Evolutionary conservation across 2,888 invertebrate species (phyloP).

Genomic region (Pardosa pseudoannulata): DNA sequence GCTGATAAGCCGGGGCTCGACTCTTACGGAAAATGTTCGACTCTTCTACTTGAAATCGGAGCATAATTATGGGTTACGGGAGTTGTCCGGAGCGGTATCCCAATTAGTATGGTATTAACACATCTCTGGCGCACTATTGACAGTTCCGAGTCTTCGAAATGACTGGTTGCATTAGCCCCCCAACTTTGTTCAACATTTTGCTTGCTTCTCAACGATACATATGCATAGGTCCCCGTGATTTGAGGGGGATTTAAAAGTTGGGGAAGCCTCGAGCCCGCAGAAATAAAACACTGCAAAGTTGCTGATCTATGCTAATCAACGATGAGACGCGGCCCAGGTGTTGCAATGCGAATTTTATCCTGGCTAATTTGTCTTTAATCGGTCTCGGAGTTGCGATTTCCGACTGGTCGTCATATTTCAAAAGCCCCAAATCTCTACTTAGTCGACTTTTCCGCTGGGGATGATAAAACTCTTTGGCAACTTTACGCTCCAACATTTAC

Average conservation of each 20-base stretch:
- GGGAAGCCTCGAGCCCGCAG: slow-evolving; percentile 20
- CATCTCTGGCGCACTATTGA: slow-evolving; percentile 60
- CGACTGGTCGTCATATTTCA: slow-evolving; percentile 68
- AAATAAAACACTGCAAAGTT: slow-evolving; percentile 70
- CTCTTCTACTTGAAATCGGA: slow-evolving; percentile 61
- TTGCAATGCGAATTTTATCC: slow-evolving; percentile 67
- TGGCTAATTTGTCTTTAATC: slow-evolving; percentile 72
- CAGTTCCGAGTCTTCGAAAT: slow-evolving; percentile 56
- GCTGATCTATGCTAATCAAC: slow-evolving; percentile 71
- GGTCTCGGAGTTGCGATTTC: slow-evolving; percentile 45
- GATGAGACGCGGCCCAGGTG: slow-evolving; percentile 67
- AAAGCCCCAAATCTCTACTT: slow-evolving; percentile 45
- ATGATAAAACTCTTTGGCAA: slow-evolving; percentile 48
- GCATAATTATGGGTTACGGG: slow-evolving; percentile 54
- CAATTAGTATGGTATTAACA: slow-evolving; percentile 72
- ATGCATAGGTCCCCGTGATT: slow-evolving; percentile 35
- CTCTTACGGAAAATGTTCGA: slow-evolving; percentile 57
- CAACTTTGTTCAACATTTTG: slow-evolving; percentile 69
- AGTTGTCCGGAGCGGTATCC: slow-evolving; percentile 66
- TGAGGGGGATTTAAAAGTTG: slow-evolving; percentile 67
- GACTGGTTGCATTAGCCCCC: slow-evolving; percentile 65
- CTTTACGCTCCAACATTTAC: slow-evolving; percentile 36
- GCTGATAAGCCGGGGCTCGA: slow-evolving; percentile 49
- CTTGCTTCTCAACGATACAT: slow-evolving; percentile 37
- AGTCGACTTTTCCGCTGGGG: slow-evolving; percentile 45